Percentiles rank a stretch among this genome's conserved stretches.
Evolutionary conservation across 1,140 invertebrate species (phyloP).

Genomic region (Heliothis virescens): DNA sequence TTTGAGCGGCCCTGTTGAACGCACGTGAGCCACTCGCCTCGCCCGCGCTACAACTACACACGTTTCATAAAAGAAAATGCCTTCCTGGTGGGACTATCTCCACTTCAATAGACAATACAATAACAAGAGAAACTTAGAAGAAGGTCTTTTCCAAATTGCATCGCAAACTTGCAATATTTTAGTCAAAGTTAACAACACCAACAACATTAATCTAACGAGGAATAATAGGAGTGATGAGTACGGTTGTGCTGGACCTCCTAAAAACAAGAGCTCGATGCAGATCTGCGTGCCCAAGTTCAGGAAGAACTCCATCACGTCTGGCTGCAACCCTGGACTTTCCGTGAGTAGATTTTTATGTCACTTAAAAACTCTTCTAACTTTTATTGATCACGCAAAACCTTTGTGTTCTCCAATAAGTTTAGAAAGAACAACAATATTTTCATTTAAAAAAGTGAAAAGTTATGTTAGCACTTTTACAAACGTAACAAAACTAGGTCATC

Average conservation of each 20-base stretch:
- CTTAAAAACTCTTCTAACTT: slow-evolving; percentile 23
- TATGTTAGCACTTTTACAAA: not conserved
- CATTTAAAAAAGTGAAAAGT: not conserved
- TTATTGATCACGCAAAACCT: not conserved
- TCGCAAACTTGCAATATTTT: slow-evolving; percentile 90
- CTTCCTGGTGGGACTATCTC: slow-evolving; percentile 87
- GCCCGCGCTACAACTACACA: slow-evolving; percentile 50
- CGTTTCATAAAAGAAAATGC: slow-evolving; percentile 81
- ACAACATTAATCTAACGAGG: slow-evolving; percentile 90
- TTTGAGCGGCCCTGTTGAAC: slow-evolving; percentile 54
- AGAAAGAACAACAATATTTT: not conserved
- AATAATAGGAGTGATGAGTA: slow-evolving; percentile 88
- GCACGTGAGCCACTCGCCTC: slow-evolving; percentile 58
- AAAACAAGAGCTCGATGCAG: slow-evolving; percentile 77
- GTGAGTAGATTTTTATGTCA: slow-evolving; percentile 68
- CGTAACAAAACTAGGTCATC: slow-evolving; percentile 8
- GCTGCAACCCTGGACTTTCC: slow-evolving; percentile 84
- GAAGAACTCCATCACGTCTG: slow-evolving; percentile 82
- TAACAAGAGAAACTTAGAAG: slow-evolving; percentile 88
- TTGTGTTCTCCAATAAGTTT: too few species aligned
- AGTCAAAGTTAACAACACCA: slow-evolving; percentile 91
- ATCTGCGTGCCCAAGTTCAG: slow-evolving; percentile 81
- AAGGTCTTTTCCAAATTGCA: slow-evolving; percentile 90
- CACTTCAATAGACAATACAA: slow-evolving; percentile 83
- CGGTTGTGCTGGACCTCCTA: slow-evolving; percentile 81